A percentile compares a stretch with the other conserved stretches of the same genome.
Conservation (phyloP, 2,888 invertebrate species). For the Scaptomyza parva region DNA sequence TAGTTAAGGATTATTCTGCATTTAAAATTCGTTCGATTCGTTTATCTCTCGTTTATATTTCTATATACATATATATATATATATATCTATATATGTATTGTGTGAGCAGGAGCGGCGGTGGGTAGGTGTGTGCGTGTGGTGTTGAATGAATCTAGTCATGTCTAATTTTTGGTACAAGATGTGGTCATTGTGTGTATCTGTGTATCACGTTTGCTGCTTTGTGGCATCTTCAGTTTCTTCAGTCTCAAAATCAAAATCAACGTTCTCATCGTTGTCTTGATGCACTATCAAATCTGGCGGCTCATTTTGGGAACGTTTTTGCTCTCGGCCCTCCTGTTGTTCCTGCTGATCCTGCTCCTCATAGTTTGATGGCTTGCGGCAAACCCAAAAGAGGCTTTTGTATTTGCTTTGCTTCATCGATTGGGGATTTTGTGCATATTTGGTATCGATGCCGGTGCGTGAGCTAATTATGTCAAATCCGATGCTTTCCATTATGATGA, state of each 20-base stretch:
- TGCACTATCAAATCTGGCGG: slow-evolving; percentile 58
- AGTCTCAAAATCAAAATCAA: slow-evolving; percentile 38
- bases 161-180: slow-evolving; percentile 3
- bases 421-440: slow-evolving; percentile 95
- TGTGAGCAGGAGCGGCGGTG: slow-evolving; percentile 24
- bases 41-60: slow-evolving; percentile 15
- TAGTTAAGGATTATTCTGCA: slow-evolving; percentile 3
- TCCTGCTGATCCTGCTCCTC: slow-evolving; percentile 18
- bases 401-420: slow-evolving; percentile 98
- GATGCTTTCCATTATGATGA: slow-evolving; percentile 91
- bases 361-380: slow-evolving; percentile 89
- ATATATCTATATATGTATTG: not conserved
- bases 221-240: slow-evolving; percentile 25
- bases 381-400: slow-evolving; percentile 96
- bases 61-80: not conserved
- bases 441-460: slow-evolving; percentile 91
- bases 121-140: slow-evolving; percentile 1
- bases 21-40: slow-evolving; percentile 37
- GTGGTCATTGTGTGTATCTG: slow-evolving; percentile 1
- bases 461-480: slow-evolving; percentile 92
- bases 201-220: slow-evolving; percentile 46
- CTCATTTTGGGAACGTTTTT: slow-evolving; percentile 30
- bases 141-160: not conserved
- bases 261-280: slow-evolving; percentile 20
- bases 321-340: slow-evolving; percentile 17